Percentiles rank a stretch among this genome's conserved stretches.
phyloP scores from a whole-genome alignment of 1,140 invertebrate genomes.

The Acromyrmex charruanus region DNA sequence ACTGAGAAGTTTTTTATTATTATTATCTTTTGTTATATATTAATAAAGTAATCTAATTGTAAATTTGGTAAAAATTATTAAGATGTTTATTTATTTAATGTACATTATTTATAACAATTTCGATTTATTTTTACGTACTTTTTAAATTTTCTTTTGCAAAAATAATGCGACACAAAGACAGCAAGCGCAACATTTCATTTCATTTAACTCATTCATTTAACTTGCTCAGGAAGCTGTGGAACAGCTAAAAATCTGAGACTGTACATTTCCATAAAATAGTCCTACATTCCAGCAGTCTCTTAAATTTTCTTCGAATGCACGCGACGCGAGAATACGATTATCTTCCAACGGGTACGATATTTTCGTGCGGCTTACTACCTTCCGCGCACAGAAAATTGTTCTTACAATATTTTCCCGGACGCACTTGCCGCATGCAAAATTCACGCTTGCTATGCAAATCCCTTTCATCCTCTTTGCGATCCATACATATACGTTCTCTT shows the following conservation, averaged over 20 bases:
- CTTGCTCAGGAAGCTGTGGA: neutral
- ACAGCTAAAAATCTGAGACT: conserved; percentile 8
- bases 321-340: conserved; percentile 39
- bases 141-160: neutral
- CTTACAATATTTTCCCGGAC: conserved; percentile 61
- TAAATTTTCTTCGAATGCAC: conserved; percentile 39
- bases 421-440: conserved; percentile 59
- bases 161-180: neutral
- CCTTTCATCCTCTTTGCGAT: conserved; percentile 55
- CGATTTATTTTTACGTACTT: neutral
- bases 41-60: neutral
- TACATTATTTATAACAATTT: neutral
- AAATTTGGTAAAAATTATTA: neutral
- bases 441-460: conserved; percentile 62
- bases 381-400: conserved; percentile 47
- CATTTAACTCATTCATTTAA: neutral
- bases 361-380: conserved; percentile 57
- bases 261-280: neutral
- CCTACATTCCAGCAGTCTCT: conserved; percentile 6
- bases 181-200: neutral
- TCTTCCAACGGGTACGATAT: conserved; percentile 29
- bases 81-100: neutral
- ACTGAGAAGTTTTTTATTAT: no score
- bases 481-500: neutral
- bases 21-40: neutral